These are phyloP conservation scores for Mesoclemmys tuberculata DNA, from an alignment of 2,113 vertebrate species.

Conservation along the genomic window DNA sequence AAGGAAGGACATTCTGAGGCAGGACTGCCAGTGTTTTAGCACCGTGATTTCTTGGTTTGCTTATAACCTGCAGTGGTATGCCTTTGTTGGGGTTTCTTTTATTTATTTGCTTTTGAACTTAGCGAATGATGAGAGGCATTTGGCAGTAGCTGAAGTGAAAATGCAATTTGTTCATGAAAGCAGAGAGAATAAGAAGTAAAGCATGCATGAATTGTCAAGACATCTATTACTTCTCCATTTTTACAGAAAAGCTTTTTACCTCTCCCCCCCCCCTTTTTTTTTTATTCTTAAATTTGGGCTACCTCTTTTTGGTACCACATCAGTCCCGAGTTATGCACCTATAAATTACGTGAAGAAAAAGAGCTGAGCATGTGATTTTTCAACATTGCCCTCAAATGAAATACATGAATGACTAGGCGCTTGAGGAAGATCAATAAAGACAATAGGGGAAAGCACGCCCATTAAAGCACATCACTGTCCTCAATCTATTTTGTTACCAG, in stretches of 20 bases:
- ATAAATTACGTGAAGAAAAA: neutral
- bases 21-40: neutral
- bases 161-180: neutral
- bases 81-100: neutral
- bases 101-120: accelerated
- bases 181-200: neutral
- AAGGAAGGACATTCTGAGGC: neutral
- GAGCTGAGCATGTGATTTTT: neutral
- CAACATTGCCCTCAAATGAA: neutral
- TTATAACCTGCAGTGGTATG: neutral
- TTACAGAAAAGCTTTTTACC: neutral
- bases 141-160: neutral
- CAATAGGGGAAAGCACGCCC: neutral
- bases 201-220: neutral
- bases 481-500: neutral
- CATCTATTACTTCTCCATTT: neutral
- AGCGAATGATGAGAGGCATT: neutral
- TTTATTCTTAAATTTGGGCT: neutral
- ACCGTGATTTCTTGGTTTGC: neutral
- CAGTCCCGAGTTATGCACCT: neutral
- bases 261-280: neutral
- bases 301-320: neutral
- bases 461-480: neutral
- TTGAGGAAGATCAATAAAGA: neutral
- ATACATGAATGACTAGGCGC: neutral